phyloP scores from a whole-genome alignment of 2,888 invertebrate species.

The Agrochola macilenta region DNA sequence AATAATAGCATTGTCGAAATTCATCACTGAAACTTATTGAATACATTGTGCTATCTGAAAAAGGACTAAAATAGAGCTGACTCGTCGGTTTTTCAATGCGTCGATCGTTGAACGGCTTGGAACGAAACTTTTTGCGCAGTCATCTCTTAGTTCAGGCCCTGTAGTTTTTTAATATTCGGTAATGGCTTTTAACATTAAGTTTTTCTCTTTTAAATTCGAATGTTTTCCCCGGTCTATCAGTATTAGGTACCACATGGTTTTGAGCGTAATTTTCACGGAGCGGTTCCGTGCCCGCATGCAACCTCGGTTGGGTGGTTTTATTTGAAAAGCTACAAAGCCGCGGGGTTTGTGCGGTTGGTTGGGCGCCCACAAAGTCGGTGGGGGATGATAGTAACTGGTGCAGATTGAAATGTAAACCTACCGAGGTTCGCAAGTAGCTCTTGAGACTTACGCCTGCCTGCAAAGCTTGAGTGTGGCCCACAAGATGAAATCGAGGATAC shows the following conservation, averaged over 20 bases:
- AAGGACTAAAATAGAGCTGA: conserved; percentile 41
- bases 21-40: conserved; percentile 47
- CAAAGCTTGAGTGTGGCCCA: not conserved
- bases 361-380: conserved; percentile 26
- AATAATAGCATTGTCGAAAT: conserved; percentile 27
- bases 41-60: conserved; percentile 31
- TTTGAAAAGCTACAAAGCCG: conserved; percentile 32
- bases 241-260: conserved; percentile 20
- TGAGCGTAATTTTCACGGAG: conserved; percentile 16
- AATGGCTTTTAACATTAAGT: conserved; percentile 48
- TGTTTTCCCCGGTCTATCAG: not conserved
- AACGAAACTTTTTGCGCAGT: conserved; percentile 53
- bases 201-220: conserved; percentile 11
- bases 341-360: conserved; percentile 37
- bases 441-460: not conserved
- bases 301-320: conserved; percentile 21
- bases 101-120: conserved; percentile 43
- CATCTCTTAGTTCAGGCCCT: conserved; percentile 45
- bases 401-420: conserved; percentile 19
- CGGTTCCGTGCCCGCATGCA: conserved; percentile 30
- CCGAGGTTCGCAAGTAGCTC: not conserved
- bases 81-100: conserved; percentile 45
- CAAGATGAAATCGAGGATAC: too few species aligned
- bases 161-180: conserved; percentile 47
- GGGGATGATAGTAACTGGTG: conserved; percentile 3